Conservation (phyloP, 2,797 vertebrate species). For the Mus minutoides region DNA sequence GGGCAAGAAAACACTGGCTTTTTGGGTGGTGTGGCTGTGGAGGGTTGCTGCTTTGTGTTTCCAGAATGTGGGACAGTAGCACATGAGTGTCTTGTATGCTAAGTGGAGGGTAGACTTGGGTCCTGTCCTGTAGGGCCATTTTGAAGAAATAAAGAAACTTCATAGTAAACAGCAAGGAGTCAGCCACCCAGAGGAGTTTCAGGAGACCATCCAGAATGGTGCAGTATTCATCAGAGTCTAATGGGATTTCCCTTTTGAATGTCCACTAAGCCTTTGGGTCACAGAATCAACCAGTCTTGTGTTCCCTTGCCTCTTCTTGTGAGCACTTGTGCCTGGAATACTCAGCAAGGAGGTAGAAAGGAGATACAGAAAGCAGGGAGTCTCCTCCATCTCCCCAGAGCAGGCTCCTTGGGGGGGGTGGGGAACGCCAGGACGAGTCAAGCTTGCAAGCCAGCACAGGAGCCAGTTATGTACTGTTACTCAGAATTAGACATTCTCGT, state of each 20-base stretch:
- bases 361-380: neutral
- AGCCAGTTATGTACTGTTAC: conserved; percentile 44
- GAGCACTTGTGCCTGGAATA: neutral
- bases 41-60: neutral
- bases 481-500: conserved; percentile 14
- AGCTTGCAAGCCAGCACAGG: neutral
- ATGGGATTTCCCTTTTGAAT: neutral
- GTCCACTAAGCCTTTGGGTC: neutral
- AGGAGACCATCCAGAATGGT: neutral
- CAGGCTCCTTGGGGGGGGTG: neutral
- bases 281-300: neutral
- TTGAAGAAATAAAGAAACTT: conserved; percentile 51
- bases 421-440: neutral
- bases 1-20: neutral
- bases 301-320: neutral
- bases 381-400: neutral
- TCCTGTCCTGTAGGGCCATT: neutral
- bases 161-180: neutral
- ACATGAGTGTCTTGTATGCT: neutral
- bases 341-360: neutral
- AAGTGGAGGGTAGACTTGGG: neutral
- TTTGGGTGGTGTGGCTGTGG: neutral
- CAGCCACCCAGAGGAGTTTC: neutral
- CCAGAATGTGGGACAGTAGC: neutral
- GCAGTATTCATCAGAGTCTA: neutral